These are phyloP conservation scores for Trematomus loennbergii DNA, from an alignment of 2,113 vertebrate species.

Conservation along the genomic window DNA sequence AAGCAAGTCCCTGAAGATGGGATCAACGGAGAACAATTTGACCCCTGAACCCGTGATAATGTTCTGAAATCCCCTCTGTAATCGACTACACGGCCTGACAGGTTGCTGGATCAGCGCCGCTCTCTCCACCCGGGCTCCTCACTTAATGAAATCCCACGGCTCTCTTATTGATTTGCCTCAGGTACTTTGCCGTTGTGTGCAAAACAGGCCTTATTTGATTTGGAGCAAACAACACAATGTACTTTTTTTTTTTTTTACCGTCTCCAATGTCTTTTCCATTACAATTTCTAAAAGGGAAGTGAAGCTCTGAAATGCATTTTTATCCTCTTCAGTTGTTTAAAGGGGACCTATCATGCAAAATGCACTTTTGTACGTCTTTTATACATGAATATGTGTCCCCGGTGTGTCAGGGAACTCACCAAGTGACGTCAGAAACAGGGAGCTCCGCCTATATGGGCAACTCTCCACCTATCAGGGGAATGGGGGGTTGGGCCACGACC, in stretches of 20 bases:
- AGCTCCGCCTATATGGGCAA: too few relatives aligned
- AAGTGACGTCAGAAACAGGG: too few relatives aligned
- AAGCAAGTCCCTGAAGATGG: slow-evolving; percentile 64
- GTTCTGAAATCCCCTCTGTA: slow-evolving; percentile 72
- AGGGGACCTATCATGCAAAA: too few relatives aligned
- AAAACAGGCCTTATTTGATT: slow-evolving; percentile 71
- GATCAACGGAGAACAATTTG: slow-evolving; percentile 63
- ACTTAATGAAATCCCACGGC: slow-evolving; percentile 78
- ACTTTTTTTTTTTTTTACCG: slow-evolving; percentile 16
- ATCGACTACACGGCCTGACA: slow-evolving; percentile 62
- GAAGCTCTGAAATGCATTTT: too few relatives aligned
- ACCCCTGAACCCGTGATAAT: slow-evolving; percentile 76
- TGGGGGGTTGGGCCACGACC: too few relatives aligned
- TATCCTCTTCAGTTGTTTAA: too few relatives aligned
- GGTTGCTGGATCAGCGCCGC: slow-evolving; percentile 68
- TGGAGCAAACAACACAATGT: slow-evolving; percentile 59
- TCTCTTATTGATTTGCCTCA: slow-evolving; percentile 78
- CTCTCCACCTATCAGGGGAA: too few relatives aligned
- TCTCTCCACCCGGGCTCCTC: slow-evolving; percentile 71
- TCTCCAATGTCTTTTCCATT: too few relatives aligned
- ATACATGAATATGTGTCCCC: too few relatives aligned
- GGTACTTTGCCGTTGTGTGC: slow-evolving; percentile 73
- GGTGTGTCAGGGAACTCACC: too few relatives aligned
- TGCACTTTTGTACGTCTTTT: too few relatives aligned
- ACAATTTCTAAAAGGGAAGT: too few relatives aligned